phyloP scores from a whole-genome alignment of 2,113 vertebrate genomes.

The Morone chrysops region DNA sequence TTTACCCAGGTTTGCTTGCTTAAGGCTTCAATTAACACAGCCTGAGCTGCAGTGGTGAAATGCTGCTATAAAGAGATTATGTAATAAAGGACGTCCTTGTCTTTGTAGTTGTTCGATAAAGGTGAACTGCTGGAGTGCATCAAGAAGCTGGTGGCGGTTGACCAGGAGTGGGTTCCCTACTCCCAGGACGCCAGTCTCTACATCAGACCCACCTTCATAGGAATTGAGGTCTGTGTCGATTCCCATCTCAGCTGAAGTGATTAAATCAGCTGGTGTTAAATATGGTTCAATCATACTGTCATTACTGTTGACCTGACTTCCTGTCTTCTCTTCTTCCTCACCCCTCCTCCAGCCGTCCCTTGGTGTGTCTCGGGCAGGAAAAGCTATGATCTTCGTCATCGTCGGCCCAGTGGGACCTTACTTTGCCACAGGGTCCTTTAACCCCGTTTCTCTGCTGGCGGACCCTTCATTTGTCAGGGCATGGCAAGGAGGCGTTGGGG shows the following conservation, averaged over 20 bases:
- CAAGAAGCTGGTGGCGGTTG: slow-evolving; percentile 87
- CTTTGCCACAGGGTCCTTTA: slow-evolving; percentile 88
- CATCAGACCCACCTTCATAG: slow-evolving; percentile 90
- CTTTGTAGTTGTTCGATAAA: slow-evolving; percentile 87
- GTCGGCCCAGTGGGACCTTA: slow-evolving; percentile 90
- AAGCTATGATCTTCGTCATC: slow-evolving; percentile 89
- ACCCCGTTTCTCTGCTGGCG: slow-evolving; percentile 88
- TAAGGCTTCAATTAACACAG: no score
- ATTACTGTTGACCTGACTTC: not conserved
- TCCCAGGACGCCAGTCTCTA: slow-evolving; percentile 88
- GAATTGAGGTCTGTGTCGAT: slow-evolving; percentile 84
- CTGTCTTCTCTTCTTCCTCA: not conserved
- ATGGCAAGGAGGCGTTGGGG: slow-evolving; percentile 90
- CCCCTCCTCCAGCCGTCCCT: slow-evolving; percentile 84
- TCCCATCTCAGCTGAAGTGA: not conserved
- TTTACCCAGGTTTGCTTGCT: no score
- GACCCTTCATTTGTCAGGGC: slow-evolving; percentile 88
- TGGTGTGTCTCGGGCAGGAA: slow-evolving; percentile 81
- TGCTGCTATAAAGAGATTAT: no score
- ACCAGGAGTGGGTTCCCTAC: slow-evolving; percentile 91
- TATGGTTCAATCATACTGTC: not conserved
- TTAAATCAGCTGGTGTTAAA: not conserved
- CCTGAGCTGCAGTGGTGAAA: no score
- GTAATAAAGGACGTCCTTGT: not conserved
- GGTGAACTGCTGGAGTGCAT: slow-evolving; percentile 88